phyloP scores from a whole-genome alignment of 2,888 invertebrate genomes.

The Apamea sordens region DNA sequence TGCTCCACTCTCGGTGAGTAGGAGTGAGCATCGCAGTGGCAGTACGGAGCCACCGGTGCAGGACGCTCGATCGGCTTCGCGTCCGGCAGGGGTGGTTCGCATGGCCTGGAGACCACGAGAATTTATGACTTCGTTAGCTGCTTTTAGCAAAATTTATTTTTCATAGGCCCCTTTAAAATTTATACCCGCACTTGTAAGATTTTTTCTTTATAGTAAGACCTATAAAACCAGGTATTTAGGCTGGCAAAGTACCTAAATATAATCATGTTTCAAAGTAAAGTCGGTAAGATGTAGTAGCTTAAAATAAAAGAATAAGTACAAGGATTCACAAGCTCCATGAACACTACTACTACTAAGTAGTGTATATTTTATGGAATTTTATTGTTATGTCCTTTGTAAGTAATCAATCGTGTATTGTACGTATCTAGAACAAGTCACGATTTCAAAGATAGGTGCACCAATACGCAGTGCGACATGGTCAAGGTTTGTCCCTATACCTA shows the following conservation, averaged over 20 bases:
- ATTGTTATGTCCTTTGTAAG: not conserved
- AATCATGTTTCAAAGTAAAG: not conserved
- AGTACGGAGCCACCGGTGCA: constrained; percentile 91
- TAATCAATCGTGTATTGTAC: not conserved
- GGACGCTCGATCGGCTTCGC: constrained; percentile 85
- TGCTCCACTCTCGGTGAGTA: constrained; percentile 91
- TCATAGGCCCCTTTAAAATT: not conserved
- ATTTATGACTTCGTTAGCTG: not conserved
- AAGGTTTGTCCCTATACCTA: not conserved
- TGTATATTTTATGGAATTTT: not conserved
- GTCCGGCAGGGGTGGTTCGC: constrained; percentile 90
- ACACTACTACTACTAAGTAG: not conserved
- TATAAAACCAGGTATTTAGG: not conserved
- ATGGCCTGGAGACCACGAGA: constrained; percentile 83
- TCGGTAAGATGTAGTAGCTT: not conserved
- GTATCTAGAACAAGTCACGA: constrained; percentile 14
- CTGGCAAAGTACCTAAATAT: too few relatives aligned
- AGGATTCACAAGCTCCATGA: not conserved
- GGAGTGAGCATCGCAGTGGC: constrained; percentile 91
- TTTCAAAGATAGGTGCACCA: constrained; percentile 13
- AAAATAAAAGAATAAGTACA: not conserved
- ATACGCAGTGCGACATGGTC: constrained; percentile 9
- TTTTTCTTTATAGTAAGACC: not conserved
- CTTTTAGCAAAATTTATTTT: not conserved
- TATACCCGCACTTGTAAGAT: not conserved